Base-by-base conservation (phyloP, 2,113 vertebrate species). In the Rhagologus leucostigma region DNA sequence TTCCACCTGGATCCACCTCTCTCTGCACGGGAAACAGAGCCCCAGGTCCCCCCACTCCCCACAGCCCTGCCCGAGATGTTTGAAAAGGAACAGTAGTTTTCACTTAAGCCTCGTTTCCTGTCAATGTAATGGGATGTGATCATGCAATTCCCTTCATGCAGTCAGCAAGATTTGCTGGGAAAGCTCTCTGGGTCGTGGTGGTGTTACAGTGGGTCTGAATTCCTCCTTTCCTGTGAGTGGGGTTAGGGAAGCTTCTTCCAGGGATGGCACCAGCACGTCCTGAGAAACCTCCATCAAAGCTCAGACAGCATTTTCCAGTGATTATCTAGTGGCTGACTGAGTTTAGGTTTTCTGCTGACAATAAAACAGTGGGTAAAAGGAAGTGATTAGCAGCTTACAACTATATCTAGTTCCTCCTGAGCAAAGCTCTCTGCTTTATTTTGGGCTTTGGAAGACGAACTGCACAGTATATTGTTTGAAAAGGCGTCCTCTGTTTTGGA, bases 301-400 rank as follows among this genome's bases (percentile, higher is more conserved):
- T 68, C 68, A 84, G 79, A 16, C 91, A 88, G 62, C 32, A 5
- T 50, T 92, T 87, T 60, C 87, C 79, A 93, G 62, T 93, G 89
- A 71, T 86, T 88, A 81, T 30, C 76, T 47, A 60, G 77, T 62
- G 86, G 41, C 59, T 82, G 91, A 10, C n/a, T 39, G 84, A 89
- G 67, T 70, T 81, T 79, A 83, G 63, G 21, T 73, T 96, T 91
- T 87, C 70, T 44, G 2, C 83, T 89, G 93, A 85, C 78, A 96
- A 62, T 87, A 95, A 94, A 96, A 62, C 84, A 95, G 77, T 69
- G 90, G 76, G 89, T n/a, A 89, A 92, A 95, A 89, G 93, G 93
- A 90, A 87, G 75, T 6, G 18, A 82, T 93, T 92, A 95, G 62
- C 62, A 84, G 70, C 89, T 87, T 80, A 71, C 71, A 71, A 23